Evolutionary conservation across 1,140 invertebrate genomes (phyloP), one percentile per base, ranked within the genome.

Genomic region (Metopolophium dirhodum): DNA sequence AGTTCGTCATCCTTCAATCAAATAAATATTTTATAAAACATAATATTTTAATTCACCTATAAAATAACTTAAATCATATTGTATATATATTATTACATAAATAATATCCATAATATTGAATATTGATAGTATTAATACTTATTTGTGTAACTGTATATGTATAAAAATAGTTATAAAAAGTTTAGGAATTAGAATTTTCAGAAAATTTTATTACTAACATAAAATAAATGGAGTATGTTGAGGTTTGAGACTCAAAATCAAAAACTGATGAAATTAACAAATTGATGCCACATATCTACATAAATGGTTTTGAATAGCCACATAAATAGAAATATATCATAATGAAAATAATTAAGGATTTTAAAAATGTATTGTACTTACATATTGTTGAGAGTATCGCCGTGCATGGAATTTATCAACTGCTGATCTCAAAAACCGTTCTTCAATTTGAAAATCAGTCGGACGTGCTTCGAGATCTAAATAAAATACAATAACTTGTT

Each of bases 381-480:
- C 86, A 94, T 93, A 77, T 94, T 94, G 61, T 91, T 93, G 61
- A 87, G 94, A 90, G 95, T 99, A 99, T 93, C 99, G 96, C 47
- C 99, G 96, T 95, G 97, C 97, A 95, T 99, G 99, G 94, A 99
- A 99, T 83, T 98, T 96, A 96, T 99, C 99, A 8, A 99, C 98
- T 94, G 97, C 98, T 3, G 98, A 97, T 93, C 99, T 96, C 35
- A 99, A 95, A 45, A 98, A 97, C 96, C 98, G 99, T 95, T 99
- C 99, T 95, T 99, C 99, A 49, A 98, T 98, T 96, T 99, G 99
- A 95, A 99, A 99, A 95, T 99, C 99, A 98, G 98, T 99, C 8
- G 99, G 99, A 94, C 98, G 96, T 11, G 98, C 98, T 96, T 99
- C 99, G 94, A 99, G 96, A 96, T 99, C 91, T 93, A 86, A 41